Percentiles rank a stretch among this genome's conserved stretches.
Evolutionary conservation across 2,797 vertebrate species (phyloP).

Genomic region (Myotis vivesi): DNA sequence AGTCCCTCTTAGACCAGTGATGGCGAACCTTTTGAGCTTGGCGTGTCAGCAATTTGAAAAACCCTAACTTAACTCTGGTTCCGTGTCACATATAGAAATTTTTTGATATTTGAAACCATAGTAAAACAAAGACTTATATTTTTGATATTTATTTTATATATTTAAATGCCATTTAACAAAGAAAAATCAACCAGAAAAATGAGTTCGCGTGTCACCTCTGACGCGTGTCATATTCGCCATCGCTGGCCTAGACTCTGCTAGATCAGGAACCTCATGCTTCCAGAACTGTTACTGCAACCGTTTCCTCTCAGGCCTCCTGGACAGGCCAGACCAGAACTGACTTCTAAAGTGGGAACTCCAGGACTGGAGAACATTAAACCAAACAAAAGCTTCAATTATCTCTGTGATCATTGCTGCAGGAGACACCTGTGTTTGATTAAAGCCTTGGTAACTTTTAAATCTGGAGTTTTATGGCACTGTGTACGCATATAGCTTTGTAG

Average conservation of each 20-base stretch:
- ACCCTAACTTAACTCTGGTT: no score
- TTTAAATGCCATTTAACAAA: no score
- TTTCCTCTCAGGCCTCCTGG: neutral
- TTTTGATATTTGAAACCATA: no score
- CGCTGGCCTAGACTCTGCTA: neutral
- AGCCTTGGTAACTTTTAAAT: constrained; percentile 41
- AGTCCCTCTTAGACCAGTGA: neutral
- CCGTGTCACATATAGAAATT: no score
- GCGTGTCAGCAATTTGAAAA: no score
- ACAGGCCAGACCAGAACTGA: constrained; percentile 32
- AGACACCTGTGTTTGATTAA: constrained; percentile 68
- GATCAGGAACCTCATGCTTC: neutral
- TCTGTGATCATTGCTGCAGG: constrained; percentile 16
- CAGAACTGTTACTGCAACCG: neutral
- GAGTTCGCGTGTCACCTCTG: no score
- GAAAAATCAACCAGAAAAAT: no score
- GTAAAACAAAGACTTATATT: no score
- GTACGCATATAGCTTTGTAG: constrained; percentile 32
- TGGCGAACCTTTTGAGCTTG: no score
- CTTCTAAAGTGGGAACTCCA: constrained; percentile 59
- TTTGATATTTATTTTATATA: no score
- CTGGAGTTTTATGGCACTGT: constrained; percentile 46
- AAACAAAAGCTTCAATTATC: constrained; percentile 55
- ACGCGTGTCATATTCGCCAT: no score
- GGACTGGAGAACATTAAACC: constrained; percentile 23